A percentile compares a stretch with the other conserved stretches of the same genome.
phyloP scores from a whole-genome alignment of 1,140 invertebrate genomes.

The Gryllus bimaculatus region DNA sequence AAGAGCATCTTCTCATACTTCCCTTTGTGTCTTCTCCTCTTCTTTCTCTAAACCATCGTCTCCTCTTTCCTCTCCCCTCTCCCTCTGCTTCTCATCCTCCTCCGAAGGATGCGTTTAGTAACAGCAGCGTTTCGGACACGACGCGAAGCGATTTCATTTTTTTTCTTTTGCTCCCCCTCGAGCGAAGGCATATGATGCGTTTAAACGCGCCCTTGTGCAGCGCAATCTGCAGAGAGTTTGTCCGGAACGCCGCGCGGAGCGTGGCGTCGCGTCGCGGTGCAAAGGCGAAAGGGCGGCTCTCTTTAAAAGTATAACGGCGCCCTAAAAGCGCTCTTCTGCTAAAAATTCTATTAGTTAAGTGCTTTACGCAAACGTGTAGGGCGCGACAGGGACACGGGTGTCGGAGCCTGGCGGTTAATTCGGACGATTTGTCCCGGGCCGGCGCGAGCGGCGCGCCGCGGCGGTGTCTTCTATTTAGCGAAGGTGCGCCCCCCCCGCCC shows the following conservation, averaged over 20 bases:
- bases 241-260: not conserved
- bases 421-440: not conserved
- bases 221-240: not conserved
- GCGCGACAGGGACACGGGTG: not conserved
- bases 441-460: not conserved
- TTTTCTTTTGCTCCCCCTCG: not conserved
- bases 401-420: not conserved
- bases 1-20: no score
- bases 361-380: not conserved
- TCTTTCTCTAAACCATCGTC: no score
- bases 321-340: not conserved
- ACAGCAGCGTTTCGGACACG: not conserved
- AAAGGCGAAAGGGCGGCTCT: not conserved
- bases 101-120: no score
- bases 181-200: not conserved
- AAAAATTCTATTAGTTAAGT: slow-evolving; percentile 1
- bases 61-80: no score
- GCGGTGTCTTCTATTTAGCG: not conserved
- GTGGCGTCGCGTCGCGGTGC: no score
- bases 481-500: not conserved
- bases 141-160: not conserved
- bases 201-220: not conserved
- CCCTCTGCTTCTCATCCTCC: no score
- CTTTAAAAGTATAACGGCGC: not conserved
- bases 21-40: no score